A percentile compares a stretch with the other conserved stretches of the same genome.
Evolutionary conservation across 2,113 vertebrate species (phyloP).

Genomic region (Peromyscus leucopus): DNA sequence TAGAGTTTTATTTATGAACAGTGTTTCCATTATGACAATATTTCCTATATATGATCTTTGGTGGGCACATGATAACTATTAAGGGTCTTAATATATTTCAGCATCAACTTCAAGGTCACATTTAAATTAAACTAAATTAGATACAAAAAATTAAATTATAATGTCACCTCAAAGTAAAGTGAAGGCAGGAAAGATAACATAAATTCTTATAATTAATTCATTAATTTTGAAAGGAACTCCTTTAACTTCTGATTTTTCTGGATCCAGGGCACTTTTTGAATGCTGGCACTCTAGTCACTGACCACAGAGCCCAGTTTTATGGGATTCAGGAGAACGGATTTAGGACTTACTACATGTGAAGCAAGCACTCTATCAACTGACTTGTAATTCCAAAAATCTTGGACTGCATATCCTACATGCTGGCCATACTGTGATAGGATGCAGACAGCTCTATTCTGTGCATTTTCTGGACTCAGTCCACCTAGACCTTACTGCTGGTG

Average conservation of each 20-base stretch:
- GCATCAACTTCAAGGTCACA: background rate
- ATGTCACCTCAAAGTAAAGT: background rate
- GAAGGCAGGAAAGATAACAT: background rate
- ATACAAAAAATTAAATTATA: background rate
- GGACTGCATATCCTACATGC: background rate
- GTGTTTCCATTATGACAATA: background rate
- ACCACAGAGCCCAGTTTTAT: background rate
- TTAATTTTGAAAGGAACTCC: no score
- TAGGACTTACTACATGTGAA: background rate
- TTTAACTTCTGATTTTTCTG: background rate
- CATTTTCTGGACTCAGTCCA: background rate
- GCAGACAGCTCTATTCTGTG: background rate
- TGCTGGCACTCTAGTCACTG: background rate
- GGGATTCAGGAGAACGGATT: no score
- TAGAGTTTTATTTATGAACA: background rate
- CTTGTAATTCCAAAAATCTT: background rate
- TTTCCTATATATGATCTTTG: background rate
- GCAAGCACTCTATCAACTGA: background rate
- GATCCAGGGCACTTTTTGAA: background rate
- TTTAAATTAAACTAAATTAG: background rate
- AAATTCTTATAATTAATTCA: background rate
- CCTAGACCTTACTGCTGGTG: no score
- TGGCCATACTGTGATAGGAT: rapidly evolving
- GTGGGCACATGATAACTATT: background rate
- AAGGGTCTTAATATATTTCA: background rate